Percentiles rank a stretch among this genome's conserved stretches.
These are phyloP conservation scores for Tenualosa ilisha DNA, from an alignment of 2,797 vertebrate species.

Conservation along the genomic window DNA sequence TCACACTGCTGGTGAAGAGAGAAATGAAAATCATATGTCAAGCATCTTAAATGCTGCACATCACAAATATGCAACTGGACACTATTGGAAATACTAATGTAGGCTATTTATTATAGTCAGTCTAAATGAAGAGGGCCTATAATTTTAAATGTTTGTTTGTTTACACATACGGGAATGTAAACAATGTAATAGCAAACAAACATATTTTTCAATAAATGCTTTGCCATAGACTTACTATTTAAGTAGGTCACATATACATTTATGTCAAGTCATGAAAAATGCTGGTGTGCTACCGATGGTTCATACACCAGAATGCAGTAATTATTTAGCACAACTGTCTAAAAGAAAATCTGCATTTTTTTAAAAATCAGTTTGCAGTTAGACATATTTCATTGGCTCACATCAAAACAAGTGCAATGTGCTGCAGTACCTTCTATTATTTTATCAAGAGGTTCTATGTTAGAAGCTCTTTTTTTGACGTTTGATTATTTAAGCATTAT, in stretches of 20 bases:
- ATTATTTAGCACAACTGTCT: background rate
- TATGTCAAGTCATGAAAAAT: background rate
- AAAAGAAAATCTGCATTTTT: background rate
- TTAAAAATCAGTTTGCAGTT: background rate
- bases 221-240: background rate
- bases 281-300: background rate
- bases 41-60: background rate
- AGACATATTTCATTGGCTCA: background rate
- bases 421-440: background rate
- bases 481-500: constrained; percentile 31
- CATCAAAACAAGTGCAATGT: background rate
- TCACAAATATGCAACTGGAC: background rate
- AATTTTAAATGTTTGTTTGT: background rate
- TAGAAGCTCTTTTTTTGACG: constrained; percentile 23
- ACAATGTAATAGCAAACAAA: background rate
- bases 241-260: background rate
- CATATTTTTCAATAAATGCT: background rate
- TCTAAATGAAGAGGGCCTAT: too few relatives aligned
- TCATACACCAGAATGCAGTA: background rate
- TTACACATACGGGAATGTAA: background rate
- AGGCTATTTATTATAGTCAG: background rate
- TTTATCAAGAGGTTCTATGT: background rate
- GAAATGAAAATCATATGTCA: background rate
- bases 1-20: background rate
- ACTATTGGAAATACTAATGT: too few relatives aligned